Percentiles rank a stretch among this genome's conserved stretches.
These are phyloP conservation scores for Tenebrosternarchus preto DNA, from an alignment of 2,113 vertebrate species.

Conservation along the genomic window DNA sequence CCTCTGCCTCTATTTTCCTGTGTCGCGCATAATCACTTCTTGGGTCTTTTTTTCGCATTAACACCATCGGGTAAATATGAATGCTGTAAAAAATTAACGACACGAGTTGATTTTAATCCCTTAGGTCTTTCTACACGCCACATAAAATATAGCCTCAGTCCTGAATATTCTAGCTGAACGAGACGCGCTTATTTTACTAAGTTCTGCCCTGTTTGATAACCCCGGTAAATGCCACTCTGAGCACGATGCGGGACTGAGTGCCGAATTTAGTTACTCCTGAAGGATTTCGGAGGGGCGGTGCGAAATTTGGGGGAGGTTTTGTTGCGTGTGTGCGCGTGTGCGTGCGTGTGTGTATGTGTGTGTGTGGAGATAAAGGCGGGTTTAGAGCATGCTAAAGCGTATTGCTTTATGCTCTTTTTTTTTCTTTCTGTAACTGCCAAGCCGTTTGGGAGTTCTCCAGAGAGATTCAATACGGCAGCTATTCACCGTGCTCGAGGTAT, in stretches of 20 bases:
- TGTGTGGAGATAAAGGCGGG: constrained; percentile 56
- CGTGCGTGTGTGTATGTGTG: constrained; percentile 44
- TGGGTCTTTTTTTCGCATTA: constrained; percentile 39
- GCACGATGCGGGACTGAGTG: constrained; percentile 51
- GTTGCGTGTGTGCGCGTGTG: constrained; percentile 40
- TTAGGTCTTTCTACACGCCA: too few relatives aligned
- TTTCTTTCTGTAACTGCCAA: constrained; percentile 33
- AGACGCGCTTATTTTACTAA: too few relatives aligned
- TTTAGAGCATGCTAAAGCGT: constrained; percentile 38
- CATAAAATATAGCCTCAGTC: too few relatives aligned
- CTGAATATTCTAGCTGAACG: too few relatives aligned
- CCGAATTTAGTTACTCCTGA: constrained; percentile 57
- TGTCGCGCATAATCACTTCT: background rate
- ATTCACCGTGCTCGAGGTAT: constrained; percentile 61
- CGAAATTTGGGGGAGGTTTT: constrained; percentile 57
- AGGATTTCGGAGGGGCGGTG: constrained; percentile 59
- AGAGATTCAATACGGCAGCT: constrained; percentile 71
- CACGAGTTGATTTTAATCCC: too few relatives aligned
- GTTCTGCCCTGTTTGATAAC: too few relatives aligned
- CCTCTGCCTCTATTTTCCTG: constrained; percentile 28
- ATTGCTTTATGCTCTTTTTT: constrained; percentile 37
- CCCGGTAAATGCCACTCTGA: constrained; percentile 47
- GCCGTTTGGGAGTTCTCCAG: constrained; percentile 59
- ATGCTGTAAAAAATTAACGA: too few relatives aligned
- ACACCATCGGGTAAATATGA: constrained; percentile 27